Base-by-base conservation (phyloP, 2,797 vertebrate species). In the Hydrocynus forskahlii region DNA sequence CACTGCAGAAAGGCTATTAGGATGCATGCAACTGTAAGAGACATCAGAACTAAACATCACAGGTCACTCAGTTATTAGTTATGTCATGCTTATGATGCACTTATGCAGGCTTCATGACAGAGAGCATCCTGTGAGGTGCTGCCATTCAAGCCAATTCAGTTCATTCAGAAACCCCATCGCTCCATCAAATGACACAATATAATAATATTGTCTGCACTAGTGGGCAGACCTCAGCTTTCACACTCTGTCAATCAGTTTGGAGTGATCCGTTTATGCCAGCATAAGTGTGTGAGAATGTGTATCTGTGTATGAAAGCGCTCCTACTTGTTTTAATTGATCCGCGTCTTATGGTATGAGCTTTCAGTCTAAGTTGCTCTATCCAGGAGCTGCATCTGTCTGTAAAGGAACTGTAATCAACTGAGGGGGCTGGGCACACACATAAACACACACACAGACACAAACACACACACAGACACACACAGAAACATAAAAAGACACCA, bases 251-350 rank as follows among this genome's bases (percentile, higher is more conserved):
- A 89, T 89, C 88, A 89, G 75, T 70, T 81, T 87, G 86, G 76
- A 1, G 72, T 87, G 89, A 91, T 82, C 89, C 16, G 69, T 60
- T n/a, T 63, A 77, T 45, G 29, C 54, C 69, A 77, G 78, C 74
- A 74, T 81, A 54, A 68, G 73, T 75, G 35, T 19, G 35, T 63
- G 16, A 50, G 59, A 54, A 55, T 19, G 54, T 66, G 55, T 63
- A 38, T 29, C 66, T 67, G 52, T 10, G 63, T 69, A 69, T 43
- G 72, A 67, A 29, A 92, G 95, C 93, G 94, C 91, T 97, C 98
- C 97, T 99, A 99, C 98, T 99, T 99, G 98, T 99, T 96, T 99
- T 99, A 97, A 99, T 96, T 96, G 98, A 99, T 99, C 97, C 97
- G 86, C 98, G 97, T 96, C 98, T 98, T 97, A 99, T 98, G 97